Conservation (phyloP, 2,888 invertebrate genomes). For the Rosalia funebris region DNA sequence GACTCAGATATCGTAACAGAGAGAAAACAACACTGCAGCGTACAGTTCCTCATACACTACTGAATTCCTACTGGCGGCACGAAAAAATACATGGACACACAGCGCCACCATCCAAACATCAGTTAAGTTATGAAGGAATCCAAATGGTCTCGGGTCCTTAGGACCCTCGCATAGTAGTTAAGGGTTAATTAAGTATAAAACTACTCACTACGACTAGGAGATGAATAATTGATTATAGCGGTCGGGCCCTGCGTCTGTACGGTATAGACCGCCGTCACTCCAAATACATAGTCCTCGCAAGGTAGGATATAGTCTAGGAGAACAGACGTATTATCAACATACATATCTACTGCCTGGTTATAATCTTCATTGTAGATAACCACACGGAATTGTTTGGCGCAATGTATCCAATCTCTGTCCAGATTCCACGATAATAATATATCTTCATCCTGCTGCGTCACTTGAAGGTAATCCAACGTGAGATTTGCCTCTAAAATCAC, state of each 20-base stretch:
- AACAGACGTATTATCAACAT: background rate
- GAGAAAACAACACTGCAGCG: too few relatives aligned
- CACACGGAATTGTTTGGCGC: background rate
- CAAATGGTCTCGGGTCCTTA: too few relatives aligned
- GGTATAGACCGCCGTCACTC: background rate
- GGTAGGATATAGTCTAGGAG: background rate
- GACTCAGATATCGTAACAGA: too few relatives aligned
- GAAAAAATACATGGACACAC: too few relatives aligned
- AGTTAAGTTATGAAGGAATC: too few relatives aligned
- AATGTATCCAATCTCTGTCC: background rate
- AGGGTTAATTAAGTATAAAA: too few relatives aligned
- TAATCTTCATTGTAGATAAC: background rate
- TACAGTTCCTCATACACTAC: too few relatives aligned
- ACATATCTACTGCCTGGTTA: background rate
- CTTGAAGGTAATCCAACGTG: background rate
- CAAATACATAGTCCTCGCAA: background rate
- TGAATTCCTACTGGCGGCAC: too few relatives aligned
- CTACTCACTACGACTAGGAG: background rate
- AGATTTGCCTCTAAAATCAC: background rate
- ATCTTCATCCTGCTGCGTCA: background rate
- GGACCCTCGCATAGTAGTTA: too few relatives aligned
- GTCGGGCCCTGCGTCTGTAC: background rate
- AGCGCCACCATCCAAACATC: too few relatives aligned
- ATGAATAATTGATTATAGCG: background rate
- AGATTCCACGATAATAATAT: background rate